phyloP scores from a whole-genome alignment of 2,888 invertebrate species.

The Hirtodrosophila trivittata region DNA sequence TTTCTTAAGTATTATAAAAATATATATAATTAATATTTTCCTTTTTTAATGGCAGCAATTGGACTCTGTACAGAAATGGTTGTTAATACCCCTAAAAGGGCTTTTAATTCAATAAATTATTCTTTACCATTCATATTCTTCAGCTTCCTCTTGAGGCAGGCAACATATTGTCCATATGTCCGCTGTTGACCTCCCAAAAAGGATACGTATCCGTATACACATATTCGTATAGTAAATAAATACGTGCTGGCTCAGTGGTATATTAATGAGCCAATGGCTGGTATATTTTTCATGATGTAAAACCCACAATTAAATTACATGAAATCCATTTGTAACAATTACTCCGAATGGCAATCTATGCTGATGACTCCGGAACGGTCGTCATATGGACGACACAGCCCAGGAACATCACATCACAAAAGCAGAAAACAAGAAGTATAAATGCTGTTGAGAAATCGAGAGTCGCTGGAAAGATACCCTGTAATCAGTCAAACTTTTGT shows the following conservation, averaged over 20 bases:
- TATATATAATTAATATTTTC: too few species aligned
- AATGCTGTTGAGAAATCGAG: too few species aligned
- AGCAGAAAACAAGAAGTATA: constrained; percentile 7
- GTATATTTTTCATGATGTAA: constrained; percentile 76
- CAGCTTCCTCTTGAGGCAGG: constrained; percentile 8
- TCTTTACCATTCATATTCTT: neutral
- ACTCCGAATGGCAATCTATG: constrained; percentile 77
- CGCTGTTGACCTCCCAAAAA: constrained; percentile 31
- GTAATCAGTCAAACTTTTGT: neutral
- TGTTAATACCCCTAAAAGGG: neutral
- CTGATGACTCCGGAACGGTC: constrained; percentile 71
- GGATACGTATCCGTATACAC: constrained; percentile 11
- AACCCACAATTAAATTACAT: constrained; percentile 81
- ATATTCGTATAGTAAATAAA: neutral
- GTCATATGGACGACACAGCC: constrained; percentile 51
- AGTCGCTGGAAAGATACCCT: too few species aligned
- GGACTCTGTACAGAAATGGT: neutral
- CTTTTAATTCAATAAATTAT: constrained; percentile 12
- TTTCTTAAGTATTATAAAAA: too few species aligned
- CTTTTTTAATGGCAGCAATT: neutral
- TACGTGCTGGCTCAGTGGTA: constrained; percentile 20
- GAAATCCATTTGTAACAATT: constrained; percentile 82
- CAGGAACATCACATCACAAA: neutral
- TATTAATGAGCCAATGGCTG: constrained; percentile 63
- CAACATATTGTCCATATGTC: constrained; percentile 9